Base-by-base conservation (phyloP, 2,797 vertebrate genomes). In the Ctenochaetus hawaiiensis region DNA sequence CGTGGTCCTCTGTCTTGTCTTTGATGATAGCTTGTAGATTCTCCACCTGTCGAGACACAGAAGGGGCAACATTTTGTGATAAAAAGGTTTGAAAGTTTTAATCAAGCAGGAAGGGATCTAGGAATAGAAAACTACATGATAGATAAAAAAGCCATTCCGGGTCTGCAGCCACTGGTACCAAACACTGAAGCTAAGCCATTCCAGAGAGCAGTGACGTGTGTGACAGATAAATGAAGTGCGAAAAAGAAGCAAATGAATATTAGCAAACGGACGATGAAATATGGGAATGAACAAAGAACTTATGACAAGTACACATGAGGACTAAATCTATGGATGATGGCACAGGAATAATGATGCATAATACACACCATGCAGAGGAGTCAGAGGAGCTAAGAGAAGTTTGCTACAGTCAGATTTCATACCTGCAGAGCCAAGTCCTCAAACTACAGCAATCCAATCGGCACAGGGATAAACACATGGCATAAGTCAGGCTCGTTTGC, bases 1-100 rank as follows among this genome's bases (percentile, higher is more conserved):
- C 94, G 51, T 96, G 95, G 79, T 96, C 95, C 49, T 98, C 96
- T 0, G 89, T 94, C 81, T 96, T 98, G 84, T 97, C 96, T 92
- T 95, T 97, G 75, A 99, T 86, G 72, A 96, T 91, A 39, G 95
- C 92, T 86, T 98, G 96, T 67, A 99, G 93, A 75, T 89, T 95
- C 87, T 98, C 97, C 75, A 98, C 94, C 98, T 99, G 82, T 59
- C 69, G 13, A 72, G 4, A 75, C 10, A 51, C 30, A 84, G 0
- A 23, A 66, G 64, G 47, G 23, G 64, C 1, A 61, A 37, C 3
- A 49, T 6, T 78, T 58, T 41, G 8, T 58, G 26, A 67, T 37
- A 22, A 17, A 12, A 78, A 4, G 3, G 41, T 34, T 59, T 1
- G 1, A 41, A 3, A 45, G 2, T 47, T 63, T 62, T 2, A n/a